Evolutionary conservation across 2,888 invertebrate genomes (phyloP).

Genomic region (Melieria crassipennis): DNA sequence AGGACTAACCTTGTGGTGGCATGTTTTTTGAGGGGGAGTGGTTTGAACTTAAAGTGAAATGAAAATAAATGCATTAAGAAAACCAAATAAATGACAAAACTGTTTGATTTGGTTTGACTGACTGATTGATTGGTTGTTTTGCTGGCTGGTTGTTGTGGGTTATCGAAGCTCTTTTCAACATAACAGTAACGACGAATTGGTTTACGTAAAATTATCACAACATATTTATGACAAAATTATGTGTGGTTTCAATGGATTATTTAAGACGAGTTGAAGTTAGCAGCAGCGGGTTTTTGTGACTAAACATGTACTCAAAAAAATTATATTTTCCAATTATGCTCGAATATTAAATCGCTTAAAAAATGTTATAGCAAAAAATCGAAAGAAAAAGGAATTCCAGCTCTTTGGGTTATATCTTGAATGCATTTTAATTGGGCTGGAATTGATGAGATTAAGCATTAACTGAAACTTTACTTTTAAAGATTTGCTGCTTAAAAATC

Average conservation of each 20-base stretch:
- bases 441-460: too few species aligned
- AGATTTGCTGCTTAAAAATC: too few species aligned
- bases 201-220: constrained; percentile 44
- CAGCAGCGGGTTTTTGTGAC: too few species aligned
- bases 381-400: too few species aligned
- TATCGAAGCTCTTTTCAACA: constrained; percentile 62
- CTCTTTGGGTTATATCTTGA: too few species aligned
- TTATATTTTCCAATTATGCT: too few species aligned
- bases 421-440: too few species aligned
- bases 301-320: too few species aligned
- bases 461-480: too few species aligned
- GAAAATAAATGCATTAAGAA: not conserved
- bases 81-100: not conserved
- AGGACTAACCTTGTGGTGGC: constrained; percentile 14
- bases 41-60: constrained; percentile 9
- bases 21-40: not conserved
- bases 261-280: not conserved
- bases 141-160: constrained; percentile 36
- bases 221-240: constrained; percentile 19
- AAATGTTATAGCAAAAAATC: too few species aligned
- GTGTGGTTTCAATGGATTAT: not conserved
- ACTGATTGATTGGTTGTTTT: not conserved
- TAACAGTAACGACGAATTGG: constrained; percentile 50
- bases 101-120: constrained; percentile 1
- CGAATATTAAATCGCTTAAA: too few species aligned